Base-by-base conservation (phyloP, 2,797 vertebrate species). In the Sebastes oblongus region DNA sequence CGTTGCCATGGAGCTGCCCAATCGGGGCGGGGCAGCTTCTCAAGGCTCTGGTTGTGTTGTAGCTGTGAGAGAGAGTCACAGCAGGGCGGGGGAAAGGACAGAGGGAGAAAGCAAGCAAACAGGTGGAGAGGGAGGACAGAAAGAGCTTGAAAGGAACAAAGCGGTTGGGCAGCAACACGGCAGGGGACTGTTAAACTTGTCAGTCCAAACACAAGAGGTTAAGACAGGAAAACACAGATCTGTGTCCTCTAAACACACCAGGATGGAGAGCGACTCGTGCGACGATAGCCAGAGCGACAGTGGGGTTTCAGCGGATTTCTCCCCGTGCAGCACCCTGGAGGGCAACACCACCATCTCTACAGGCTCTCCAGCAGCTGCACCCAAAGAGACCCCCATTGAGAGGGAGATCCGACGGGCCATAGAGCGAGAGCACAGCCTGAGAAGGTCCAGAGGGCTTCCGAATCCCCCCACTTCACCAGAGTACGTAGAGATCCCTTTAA, bases 341-440 rank as follows among this genome's bases (percentile, higher is more conserved):
- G 72, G 65, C 27, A 77, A 65, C n/a, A 29, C 70, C 80, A 52
- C 34, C 20, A 29, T 34, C 20, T 69, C 74, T 20, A 18, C 67
- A 1, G 83, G 71, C 5, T 59, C 69, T 22, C 62, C 67, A 24
- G 59, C 71, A 30, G 66, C 84, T 39, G 58, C 27, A 18, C 64
- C 65, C 11, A 89, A 84, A 0, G 98, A 99, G 93, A 99, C 98
- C 0, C 98, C 98, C 56, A 98, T 99, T 0, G 97, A 99, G 91
- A 93, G 94, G 82, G 98, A 99, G 92, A 99, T 99, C 92, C 96
- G 97, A 5, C 88, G 95, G 77, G 84, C 96, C 0, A 65, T 97
- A 74, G 95, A 97, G 86, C 96, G 98, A 0, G 98, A 99, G 84
- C 95, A 97, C 3, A 97, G 94, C 77, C 95, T 99, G 70, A 93